Conservation (phyloP, 2,888 invertebrate genomes). For the Apodemia zela region DNA sequence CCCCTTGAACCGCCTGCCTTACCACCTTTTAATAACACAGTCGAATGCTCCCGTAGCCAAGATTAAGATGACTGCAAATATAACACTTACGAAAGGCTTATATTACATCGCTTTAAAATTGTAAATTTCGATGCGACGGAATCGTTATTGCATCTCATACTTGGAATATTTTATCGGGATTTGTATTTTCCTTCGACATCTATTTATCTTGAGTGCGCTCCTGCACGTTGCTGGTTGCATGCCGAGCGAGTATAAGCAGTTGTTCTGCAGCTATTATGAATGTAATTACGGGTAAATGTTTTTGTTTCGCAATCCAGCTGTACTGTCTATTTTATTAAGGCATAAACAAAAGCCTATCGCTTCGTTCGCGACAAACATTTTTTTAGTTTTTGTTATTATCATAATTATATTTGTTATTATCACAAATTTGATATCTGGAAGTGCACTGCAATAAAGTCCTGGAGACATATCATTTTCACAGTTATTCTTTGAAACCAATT, state of each 20-base stretch:
- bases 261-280: not conserved
- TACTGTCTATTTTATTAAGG: too few species aligned
- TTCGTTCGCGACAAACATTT: too few species aligned
- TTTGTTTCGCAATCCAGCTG: too few species aligned
- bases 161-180: conserved; percentile 8
- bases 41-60: conserved; percentile 64
- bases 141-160: conserved; percentile 9
- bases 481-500: too few species aligned
- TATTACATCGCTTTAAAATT: conserved; percentile 26
- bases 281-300: too few species aligned
- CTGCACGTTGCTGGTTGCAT: not conserved
- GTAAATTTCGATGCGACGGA: conserved; percentile 12
- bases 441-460: too few species aligned
- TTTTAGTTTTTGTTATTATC: too few species aligned
- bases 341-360: too few species aligned
- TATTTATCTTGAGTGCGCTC: not conserved
- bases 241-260: not conserved
- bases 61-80: conserved; percentile 65
- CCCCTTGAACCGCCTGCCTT: conserved; percentile 50
- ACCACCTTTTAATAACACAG: conserved; percentile 74
- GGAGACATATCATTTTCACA: too few species aligned
- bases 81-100: conserved; percentile 44
- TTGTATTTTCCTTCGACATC: not conserved
- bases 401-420: too few species aligned
- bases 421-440: too few species aligned